Evolutionary conservation across 2,797 vertebrate species (phyloP).

Genomic region (Remorina albescens): DNA sequence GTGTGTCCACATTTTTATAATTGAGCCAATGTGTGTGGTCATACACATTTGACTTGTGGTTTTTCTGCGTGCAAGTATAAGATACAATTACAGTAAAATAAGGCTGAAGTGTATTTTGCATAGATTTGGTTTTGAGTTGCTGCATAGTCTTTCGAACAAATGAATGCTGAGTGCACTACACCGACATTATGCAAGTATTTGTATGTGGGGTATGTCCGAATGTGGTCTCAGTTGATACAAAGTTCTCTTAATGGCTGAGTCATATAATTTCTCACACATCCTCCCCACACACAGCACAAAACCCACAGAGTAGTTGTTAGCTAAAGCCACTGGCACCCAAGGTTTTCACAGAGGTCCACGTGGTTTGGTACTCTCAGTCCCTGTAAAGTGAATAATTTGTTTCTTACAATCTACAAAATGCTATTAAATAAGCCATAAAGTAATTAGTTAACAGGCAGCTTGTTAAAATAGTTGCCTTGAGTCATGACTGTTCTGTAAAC

Average conservation of each 20-base stretch:
- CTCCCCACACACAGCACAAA: too few relatives aligned
- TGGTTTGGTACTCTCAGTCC: not conserved
- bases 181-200: slow-evolving; percentile 13
- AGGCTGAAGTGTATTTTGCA: slow-evolving; percentile 23
- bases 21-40: not conserved
- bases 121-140: slow-evolving; percentile 23
- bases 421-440: not conserved
- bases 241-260: slow-evolving; percentile 3
- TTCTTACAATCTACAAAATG: fast-evolving
- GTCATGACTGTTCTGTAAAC: not conserved
- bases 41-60: not conserved
- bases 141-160: slow-evolving; percentile 21
- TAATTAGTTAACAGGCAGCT: not conserved
- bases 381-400: not conserved
- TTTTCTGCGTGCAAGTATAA: not conserved
- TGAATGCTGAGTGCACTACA: slow-evolving; percentile 32
- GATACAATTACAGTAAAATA: not conserved
- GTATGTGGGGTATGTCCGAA: slow-evolving; percentile 30
- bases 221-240: slow-evolving; percentile 19
- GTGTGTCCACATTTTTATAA: not conserved
- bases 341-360: not conserved
- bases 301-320: too few relatives aligned
- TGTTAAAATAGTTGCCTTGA: not conserved
- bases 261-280: not conserved
- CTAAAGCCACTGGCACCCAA: not conserved